These are phyloP conservation scores for Fringilla coelebs DNA, from an alignment of 2,797 vertebrate genomes.

Conservation along the genomic window DNA sequence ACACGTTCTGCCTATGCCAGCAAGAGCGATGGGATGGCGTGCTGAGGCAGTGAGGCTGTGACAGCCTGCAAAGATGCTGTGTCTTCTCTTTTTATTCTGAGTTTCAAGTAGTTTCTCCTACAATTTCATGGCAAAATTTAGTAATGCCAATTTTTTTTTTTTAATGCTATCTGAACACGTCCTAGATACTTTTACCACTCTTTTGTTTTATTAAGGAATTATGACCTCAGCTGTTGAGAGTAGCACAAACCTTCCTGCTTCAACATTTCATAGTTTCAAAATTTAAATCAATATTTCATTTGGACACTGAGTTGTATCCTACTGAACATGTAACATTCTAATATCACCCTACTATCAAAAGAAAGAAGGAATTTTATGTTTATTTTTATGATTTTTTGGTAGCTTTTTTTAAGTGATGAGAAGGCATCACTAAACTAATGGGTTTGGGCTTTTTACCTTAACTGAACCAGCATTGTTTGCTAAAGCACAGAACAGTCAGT, in stretches of 20 bases:
- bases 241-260: not conserved
- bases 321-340: not conserved
- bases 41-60: not conserved
- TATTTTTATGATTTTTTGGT: not conserved
- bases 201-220: not conserved
- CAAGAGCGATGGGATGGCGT: fast-evolving
- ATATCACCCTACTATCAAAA: not conserved
- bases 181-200: not conserved
- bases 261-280: not conserved
- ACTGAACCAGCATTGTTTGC: slow-evolving; percentile 26
- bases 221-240: not conserved
- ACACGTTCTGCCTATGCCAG: not conserved
- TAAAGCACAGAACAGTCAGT: slow-evolving; percentile 16
- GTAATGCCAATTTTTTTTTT: not conserved
- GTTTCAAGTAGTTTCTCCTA: not conserved
- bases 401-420: not conserved
- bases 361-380: not conserved
- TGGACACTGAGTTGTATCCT: not conserved
- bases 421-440: not conserved
- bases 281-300: not conserved
- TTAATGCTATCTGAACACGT: not conserved
- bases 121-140: not conserved
- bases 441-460: not conserved
- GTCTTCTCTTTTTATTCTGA: not conserved
- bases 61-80: not conserved